Evolutionary conservation across 1,140 invertebrate species (phyloP), one percentile per base, ranked within the genome.

Genomic region (Drosophila aff.): DNA sequence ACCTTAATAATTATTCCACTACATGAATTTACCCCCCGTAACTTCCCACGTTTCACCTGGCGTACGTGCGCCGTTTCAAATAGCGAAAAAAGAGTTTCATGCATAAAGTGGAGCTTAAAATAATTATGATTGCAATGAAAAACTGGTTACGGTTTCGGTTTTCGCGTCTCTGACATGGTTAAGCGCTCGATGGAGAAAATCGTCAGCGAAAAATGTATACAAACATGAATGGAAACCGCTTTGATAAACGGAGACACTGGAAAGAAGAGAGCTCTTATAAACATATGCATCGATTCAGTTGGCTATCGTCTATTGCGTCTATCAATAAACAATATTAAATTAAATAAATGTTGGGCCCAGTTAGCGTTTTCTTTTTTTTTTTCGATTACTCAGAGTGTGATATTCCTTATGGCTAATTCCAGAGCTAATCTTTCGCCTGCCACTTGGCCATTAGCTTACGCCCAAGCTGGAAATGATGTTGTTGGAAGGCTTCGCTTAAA

Each of bases 51-150:
- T 55, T 55, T 55, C 13, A 55, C 50, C 36, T 50, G 31, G 26
- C 46, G 23, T 77, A 76, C 63, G 43, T 79, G 50, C n/a, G n/a
- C 10, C 23, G 18, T 49, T 59, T 50, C 28, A 41, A 72, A 31
- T 28, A 62, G 57, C 41, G 5, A 15, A 26, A n/a, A 46, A 38
- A 44, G 13, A 55, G 21, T 64, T 68, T 53, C 15, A 61, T 31
- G 44, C 55, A 41, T 50, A 57, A 77, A 58, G 23, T 57, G 33
- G 26, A 60, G 71, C 52, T 50, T 59, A 16, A 52, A 16, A 52
- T 58, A 59, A 67, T 66, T 76, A 76, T 76, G 31, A 67, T 71
- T 78, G 76, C 75, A 71, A 58, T 78, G 43, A 63, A 63, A 63
- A 78, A 78, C 76, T 52, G 74, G 76, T 78, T 77, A 58, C 26